Percentiles rank a stretch among this genome's conserved stretches.
Conservation (phyloP, 2,888 invertebrate genomes). For the Periphyllus acericola region DNA sequence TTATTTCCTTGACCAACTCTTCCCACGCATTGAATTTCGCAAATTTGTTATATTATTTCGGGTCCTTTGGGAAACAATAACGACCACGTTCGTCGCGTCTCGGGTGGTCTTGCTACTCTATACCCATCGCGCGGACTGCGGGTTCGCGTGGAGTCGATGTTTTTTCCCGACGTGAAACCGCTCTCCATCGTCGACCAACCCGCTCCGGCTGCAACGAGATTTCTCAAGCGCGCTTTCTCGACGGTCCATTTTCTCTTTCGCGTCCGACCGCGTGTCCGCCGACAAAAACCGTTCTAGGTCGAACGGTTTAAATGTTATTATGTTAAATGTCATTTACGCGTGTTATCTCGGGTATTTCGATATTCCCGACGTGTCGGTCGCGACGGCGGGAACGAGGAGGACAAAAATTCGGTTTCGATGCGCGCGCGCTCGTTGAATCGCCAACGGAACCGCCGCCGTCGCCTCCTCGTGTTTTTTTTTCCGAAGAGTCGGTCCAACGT, state of each 20-base stretch:
- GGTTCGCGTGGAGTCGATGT: no score
- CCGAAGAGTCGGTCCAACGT: no score
- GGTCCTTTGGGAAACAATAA: no score
- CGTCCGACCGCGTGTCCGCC: neutral
- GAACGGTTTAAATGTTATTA: neutral
- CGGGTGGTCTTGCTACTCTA: no score
- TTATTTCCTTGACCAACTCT: no score
- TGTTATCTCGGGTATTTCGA: neutral
- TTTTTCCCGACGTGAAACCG: no score
- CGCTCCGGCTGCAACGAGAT: no score
- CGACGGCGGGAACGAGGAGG: neutral
- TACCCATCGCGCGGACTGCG: no score
- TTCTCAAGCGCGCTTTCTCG: neutral
- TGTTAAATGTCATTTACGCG: neutral
- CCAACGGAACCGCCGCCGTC: neutral
- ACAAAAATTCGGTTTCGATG: neutral
- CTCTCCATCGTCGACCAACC: no score
- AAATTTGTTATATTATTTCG: no score
- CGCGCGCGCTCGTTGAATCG: conserved; percentile 5
- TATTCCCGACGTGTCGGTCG: neutral
- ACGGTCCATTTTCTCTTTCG: neutral
- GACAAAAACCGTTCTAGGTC: neutral
- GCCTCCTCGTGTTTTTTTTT: neutral
- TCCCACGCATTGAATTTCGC: no score
- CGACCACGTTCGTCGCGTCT: no score